A percentile compares a stretch with the other conserved stretches of the same genome.
Conservation (phyloP, 2,113 vertebrate species). For the Fulica atra region DNA sequence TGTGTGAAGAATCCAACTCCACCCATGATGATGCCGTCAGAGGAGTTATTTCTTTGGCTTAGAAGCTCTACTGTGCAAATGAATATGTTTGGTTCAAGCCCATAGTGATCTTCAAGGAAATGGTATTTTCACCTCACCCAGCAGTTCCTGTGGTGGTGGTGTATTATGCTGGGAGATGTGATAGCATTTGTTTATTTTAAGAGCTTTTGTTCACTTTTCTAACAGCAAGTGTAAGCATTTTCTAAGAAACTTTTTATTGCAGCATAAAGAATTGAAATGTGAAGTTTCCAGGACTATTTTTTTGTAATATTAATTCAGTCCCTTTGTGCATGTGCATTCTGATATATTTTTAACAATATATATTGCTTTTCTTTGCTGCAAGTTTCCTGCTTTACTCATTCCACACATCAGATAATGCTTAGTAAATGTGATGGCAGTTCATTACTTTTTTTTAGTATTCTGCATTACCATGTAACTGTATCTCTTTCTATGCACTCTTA, state of each 20-base stretch:
- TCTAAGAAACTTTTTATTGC: background rate
- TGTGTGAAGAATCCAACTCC: background rate
- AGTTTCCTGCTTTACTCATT: conserved; percentile 39
- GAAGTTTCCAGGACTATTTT: background rate
- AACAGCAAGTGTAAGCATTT: background rate
- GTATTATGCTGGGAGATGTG: background rate
- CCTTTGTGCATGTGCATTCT: conserved; percentile 59
- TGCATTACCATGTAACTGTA: background rate
- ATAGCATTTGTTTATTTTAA: background rate
- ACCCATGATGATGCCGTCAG: background rate
- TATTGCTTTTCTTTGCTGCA: conserved; percentile 16
- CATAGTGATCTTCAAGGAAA: background rate
- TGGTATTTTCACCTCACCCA: background rate
- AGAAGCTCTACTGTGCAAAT: background rate
- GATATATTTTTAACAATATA: background rate
- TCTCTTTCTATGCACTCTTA: background rate
- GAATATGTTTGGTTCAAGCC: background rate
- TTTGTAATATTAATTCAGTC: conserved; percentile 40
- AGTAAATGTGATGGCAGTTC: background rate
- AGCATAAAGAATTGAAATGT: background rate
- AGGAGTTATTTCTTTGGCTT: background rate
- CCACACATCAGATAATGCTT: background rate
- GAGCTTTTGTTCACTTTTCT: background rate
- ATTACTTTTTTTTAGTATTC: background rate
- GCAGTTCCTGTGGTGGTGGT: background rate